Percentiles rank a stretch among this genome's conserved stretches.
These are phyloP conservation scores for Falco peregrinus DNA, from an alignment of 2,797 vertebrate species.

Conservation along the genomic window DNA sequence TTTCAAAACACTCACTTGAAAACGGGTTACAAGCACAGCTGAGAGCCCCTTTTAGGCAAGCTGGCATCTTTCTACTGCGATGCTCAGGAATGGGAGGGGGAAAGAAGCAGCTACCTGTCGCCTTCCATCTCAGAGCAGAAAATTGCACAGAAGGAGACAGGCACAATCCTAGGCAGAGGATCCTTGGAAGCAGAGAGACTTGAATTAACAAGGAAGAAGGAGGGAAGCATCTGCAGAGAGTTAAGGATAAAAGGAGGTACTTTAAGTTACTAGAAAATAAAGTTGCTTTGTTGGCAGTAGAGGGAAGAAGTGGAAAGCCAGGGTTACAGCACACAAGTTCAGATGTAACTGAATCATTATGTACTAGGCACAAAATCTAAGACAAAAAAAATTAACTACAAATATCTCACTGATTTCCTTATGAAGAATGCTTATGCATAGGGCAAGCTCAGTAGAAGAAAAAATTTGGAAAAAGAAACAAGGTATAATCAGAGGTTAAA, in stretches of 20 bases:
- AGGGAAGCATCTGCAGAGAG: constrained; percentile 1
- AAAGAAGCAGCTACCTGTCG: accelerated
- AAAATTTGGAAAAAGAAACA: not conserved
- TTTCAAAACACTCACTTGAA: not conserved
- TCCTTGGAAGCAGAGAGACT: not conserved
- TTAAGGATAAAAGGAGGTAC: constrained; percentile 2
- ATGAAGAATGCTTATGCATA: not conserved
- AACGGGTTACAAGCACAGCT: not conserved
- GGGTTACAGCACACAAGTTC: not conserved
- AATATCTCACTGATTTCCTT: constrained; percentile 1
- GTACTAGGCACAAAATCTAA: constrained; percentile 18
- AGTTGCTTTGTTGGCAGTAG: constrained; percentile 16
- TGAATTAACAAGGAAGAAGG: not conserved
- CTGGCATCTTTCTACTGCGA: not conserved
- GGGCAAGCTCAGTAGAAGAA: not conserved
- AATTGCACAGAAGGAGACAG: not conserved
- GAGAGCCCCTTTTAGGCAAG: not conserved
- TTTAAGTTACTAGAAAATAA: constrained; percentile 28
- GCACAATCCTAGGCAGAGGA: not conserved
- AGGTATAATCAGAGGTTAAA: not conserved
- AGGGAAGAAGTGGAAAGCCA: not conserved
- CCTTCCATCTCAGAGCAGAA: not conserved
- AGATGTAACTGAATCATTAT: constrained; percentile 33
- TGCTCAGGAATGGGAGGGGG: not conserved
- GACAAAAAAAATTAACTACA: constrained; percentile 37